Percentiles rank a stretch among this genome's conserved stretches.
Conservation (phyloP, 2,888 invertebrate species). For the Dryadula phaetusa region DNA sequence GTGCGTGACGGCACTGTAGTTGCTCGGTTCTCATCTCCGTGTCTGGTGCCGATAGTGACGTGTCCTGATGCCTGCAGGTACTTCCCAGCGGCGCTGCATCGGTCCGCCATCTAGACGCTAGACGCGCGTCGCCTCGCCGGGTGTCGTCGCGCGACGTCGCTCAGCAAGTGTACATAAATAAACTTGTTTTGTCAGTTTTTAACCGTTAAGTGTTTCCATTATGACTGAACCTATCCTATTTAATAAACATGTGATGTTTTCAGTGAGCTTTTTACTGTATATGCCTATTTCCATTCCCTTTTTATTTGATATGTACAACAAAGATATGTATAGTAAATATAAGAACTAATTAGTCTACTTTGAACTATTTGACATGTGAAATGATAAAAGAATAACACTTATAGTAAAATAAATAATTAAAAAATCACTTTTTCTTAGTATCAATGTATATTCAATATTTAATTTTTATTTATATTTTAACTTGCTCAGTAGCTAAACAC, state of each 20-base stretch:
- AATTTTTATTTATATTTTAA: too few relatives aligned
- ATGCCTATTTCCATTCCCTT: not conserved
- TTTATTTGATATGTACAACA: not conserved
- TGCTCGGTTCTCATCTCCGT: not conserved
- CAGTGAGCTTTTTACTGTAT: constrained; percentile 48
- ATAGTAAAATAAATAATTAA: too few relatives aligned
- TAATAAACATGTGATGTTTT: constrained; percentile 64
- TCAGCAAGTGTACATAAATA: constrained; percentile 58
- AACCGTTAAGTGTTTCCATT: constrained; percentile 53
- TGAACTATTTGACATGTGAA: too few relatives aligned
- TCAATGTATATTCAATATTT: too few relatives aligned
- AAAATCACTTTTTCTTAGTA: too few relatives aligned
- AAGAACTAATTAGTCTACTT: too few relatives aligned
- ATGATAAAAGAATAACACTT: too few relatives aligned
- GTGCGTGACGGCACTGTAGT: too few relatives aligned
- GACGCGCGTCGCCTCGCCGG: not conserved
- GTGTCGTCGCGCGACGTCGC: constrained; percentile 33
- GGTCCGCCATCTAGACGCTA: constrained; percentile 8
- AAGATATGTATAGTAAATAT: too few relatives aligned
- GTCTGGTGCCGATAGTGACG: not conserved
- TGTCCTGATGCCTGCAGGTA: constrained; percentile 48
- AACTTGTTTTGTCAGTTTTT: constrained; percentile 56
- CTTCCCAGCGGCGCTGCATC: constrained; percentile 46
- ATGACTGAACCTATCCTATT: constrained; percentile 62
- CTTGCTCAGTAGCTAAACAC: too few relatives aligned